Conservation (phyloP, 2,888 invertebrate genomes). For the Tipula helvola region DNA sequence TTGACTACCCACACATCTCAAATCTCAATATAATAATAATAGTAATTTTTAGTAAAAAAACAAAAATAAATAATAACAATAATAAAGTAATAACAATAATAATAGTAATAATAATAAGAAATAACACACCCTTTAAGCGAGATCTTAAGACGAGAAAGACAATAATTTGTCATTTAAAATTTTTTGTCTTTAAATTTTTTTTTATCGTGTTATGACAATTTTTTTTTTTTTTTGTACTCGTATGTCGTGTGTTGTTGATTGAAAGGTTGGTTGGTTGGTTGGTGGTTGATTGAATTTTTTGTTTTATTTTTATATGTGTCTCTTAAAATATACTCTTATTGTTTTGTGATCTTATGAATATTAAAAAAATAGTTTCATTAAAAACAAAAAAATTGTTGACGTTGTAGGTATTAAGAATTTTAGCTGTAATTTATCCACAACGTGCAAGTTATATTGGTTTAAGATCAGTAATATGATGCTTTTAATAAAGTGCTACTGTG, state of each 20-base stretch:
- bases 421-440: neutral
- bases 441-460: neutral
- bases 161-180: conserved; percentile 4
- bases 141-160: neutral
- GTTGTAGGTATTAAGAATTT: no score
- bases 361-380: neutral
- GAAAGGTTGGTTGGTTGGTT: neutral
- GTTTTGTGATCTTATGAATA: neutral
- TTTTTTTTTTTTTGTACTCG: neutral
- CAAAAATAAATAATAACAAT: neutral
- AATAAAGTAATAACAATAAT: neutral
- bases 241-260: neutral
- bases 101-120: neutral
- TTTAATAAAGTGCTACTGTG: no score
- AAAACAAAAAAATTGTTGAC: neutral
- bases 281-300: neutral
- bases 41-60: neutral
- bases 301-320: neutral
- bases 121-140: neutral
- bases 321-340: neutral
- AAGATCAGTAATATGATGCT: no score
- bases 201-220: neutral
- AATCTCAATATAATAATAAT: neutral
- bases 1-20: neutral
- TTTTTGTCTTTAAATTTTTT: neutral